phyloP scores from a whole-genome alignment of 2,113 vertebrate species.

The Terrapene triunguis region DNA sequence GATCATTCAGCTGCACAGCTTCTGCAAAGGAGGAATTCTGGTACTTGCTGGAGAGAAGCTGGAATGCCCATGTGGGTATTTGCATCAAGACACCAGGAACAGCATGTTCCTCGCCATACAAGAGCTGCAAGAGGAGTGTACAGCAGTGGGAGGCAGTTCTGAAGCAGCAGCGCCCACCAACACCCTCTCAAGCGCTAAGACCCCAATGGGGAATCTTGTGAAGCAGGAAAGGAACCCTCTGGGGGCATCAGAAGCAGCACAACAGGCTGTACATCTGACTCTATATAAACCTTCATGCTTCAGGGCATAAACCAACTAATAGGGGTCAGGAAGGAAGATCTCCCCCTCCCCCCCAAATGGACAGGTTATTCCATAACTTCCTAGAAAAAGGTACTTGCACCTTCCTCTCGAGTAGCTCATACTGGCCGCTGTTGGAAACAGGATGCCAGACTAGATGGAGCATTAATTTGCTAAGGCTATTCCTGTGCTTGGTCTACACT shows the following conservation, averaged over 20 bases:
- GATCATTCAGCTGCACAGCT: neutral
- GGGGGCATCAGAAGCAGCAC: neutral
- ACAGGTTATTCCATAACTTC: neutral
- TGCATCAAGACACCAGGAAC: neutral
- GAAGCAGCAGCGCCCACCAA: neutral
- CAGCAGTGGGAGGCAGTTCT: neutral
- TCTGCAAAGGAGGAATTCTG: neutral
- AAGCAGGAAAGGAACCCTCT: neutral
- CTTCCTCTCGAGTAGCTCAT: neutral
- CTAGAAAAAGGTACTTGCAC: neutral
- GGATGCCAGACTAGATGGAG: fast-evolving
- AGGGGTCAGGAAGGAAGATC: neutral
- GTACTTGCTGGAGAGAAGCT: fast-evolving
- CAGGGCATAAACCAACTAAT: neutral
- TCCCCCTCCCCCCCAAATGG: fast-evolving
- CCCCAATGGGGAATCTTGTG: neutral
- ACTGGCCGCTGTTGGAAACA: neutral
- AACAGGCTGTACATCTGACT: neutral
- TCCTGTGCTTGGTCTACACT: fast-evolving
- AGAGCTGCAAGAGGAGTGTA: neutral
- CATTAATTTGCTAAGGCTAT: neutral
- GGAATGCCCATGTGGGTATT: neutral
- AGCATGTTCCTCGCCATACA: fast-evolving
- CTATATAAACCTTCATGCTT: neutral
- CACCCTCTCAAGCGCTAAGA: neutral